Evolutionary conservation across 2,888 invertebrate genomes (phyloP), one percentile per base, ranked within the genome.

Genomic region (Drosophila cognata): DNA sequence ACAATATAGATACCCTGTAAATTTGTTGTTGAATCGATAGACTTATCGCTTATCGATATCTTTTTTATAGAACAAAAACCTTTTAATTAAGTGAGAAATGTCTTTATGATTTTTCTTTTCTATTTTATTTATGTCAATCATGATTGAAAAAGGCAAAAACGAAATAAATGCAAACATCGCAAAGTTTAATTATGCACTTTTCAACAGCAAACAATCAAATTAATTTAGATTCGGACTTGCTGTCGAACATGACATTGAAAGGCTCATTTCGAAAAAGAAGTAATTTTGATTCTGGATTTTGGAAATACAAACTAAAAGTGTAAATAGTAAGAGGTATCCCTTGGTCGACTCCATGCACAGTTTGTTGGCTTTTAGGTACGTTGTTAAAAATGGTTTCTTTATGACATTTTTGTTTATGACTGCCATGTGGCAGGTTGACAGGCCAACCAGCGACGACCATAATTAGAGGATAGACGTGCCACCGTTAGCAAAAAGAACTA

Each of bases 391-490:
- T 89, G 77, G 78, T 68, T 84, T 78, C 82, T 82, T 89, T 86
- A 86, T 89, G 86, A 80, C 82, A 84, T 60, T 80, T 79, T 90
- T 89, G 84, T 90, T 89, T 89, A 90, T 74, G 81, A 82, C 81
- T 78, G 81, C 60, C 82, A 71, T 77, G 79, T 83, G 79, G 74
- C 72, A 81, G 84, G 70, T 72, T 81, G 80, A 70, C 63, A 70
- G 73, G 61, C 70, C 73, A 71, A 59, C 62, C 64, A 71, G 59
- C 74, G 67, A 71, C 77, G 66, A 64, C 60, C 77, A 78, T 89
- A 85, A 87, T 89, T 89, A 84, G 74, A 71, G 82, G 65, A 78
- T 65, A 81, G 78, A 76, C 81, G 71, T 75, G 71, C 65, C 52
- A 61, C 61, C 57, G 66, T 50, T 69, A 52, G 57, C 60, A 21